These are phyloP conservation scores for Temnothorax ravouxi DNA, from an alignment of 2,888 invertebrate genomes.

Conservation along the genomic window DNA sequence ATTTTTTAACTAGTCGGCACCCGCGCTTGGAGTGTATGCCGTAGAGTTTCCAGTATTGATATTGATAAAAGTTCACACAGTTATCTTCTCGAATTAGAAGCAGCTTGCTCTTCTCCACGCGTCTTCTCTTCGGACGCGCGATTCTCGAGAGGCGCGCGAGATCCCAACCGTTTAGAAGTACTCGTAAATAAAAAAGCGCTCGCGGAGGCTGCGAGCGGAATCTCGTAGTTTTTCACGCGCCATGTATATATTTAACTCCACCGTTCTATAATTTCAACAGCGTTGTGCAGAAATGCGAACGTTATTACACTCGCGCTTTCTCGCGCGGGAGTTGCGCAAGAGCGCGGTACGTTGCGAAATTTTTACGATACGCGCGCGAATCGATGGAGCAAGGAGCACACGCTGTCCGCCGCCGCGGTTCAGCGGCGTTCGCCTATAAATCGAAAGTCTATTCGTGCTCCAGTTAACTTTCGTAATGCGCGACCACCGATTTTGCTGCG, in stretches of 20 bases:
- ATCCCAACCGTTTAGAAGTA: background rate
- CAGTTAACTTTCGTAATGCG: constrained; percentile 77
- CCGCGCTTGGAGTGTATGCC: too few relatives aligned
- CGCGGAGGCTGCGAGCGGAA: background rate
- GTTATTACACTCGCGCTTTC: constrained; percentile 41
- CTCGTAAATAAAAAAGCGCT: background rate
- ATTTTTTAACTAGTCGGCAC: too few relatives aligned
- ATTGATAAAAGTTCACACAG: background rate
- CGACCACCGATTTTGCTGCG: constrained; percentile 70
- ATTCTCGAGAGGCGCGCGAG: background rate
- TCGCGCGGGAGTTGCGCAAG: constrained; percentile 43
- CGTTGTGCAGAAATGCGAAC: constrained; percentile 20
- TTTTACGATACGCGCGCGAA: constrained; percentile 30
- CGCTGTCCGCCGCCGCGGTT: background rate
- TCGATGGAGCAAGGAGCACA: constrained; percentile 2
- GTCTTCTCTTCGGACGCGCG: background rate
- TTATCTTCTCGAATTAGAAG: background rate
- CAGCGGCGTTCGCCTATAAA: constrained; percentile 57
- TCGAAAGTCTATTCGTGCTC: constrained; percentile 79
- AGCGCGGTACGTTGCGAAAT: constrained; percentile 10
- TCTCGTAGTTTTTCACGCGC: background rate
- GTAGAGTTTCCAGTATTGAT: too few relatives aligned
- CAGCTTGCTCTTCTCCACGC: background rate
- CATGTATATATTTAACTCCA: constrained; percentile 10
- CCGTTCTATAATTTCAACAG: constrained; percentile 50